A percentile compares a stretch with the other conserved stretches of the same genome.
Conservation (phyloP, 1,140 invertebrate genomes). For the Radopholus similis region DNA sequence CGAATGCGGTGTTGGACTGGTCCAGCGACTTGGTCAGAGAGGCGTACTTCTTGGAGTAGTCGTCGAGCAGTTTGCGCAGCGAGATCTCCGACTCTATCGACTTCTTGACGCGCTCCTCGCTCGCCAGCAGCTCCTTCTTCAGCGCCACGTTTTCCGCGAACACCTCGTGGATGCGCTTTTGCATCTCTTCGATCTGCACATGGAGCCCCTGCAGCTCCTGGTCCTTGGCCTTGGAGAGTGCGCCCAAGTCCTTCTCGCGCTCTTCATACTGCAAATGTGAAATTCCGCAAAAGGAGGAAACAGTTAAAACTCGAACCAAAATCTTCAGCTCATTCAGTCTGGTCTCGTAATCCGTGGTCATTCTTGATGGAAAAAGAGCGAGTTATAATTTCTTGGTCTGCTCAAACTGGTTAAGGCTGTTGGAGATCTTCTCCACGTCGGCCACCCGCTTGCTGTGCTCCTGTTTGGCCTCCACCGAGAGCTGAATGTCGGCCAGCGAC, state of each 20-base stretch:
- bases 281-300: conserved; percentile 17
- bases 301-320: conserved; percentile 22
- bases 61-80: conserved; percentile 32
- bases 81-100: conserved; percentile 36
- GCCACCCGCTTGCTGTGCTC: conserved; percentile 34
- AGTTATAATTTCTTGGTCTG: too few relatives aligned
- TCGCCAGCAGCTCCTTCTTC: conserved; percentile 38
- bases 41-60: conserved; percentile 32
- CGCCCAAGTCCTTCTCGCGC: conserved; percentile 29
- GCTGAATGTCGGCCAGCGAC: conserved; percentile 42
- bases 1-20: conserved; percentile 41
- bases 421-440: conserved; percentile 40
- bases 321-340: conserved; percentile 37
- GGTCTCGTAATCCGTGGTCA: conserved; percentile 42
- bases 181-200: conserved; percentile 34
- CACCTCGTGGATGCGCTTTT: conserved; percentile 29
- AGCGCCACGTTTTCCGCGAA: conserved; percentile 41
- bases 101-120: conserved; percentile 29
- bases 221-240: conserved; percentile 29
- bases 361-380: too few relatives aligned
- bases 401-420: conserved; percentile 21
- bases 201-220: conserved; percentile 28
- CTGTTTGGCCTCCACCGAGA: conserved; percentile 31
- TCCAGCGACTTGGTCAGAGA: conserved; percentile 25
- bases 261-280: conserved; percentile 41